Evolutionary conservation across 2,888 invertebrate species (phyloP).

Genomic region (Operophtera brumata): DNA sequence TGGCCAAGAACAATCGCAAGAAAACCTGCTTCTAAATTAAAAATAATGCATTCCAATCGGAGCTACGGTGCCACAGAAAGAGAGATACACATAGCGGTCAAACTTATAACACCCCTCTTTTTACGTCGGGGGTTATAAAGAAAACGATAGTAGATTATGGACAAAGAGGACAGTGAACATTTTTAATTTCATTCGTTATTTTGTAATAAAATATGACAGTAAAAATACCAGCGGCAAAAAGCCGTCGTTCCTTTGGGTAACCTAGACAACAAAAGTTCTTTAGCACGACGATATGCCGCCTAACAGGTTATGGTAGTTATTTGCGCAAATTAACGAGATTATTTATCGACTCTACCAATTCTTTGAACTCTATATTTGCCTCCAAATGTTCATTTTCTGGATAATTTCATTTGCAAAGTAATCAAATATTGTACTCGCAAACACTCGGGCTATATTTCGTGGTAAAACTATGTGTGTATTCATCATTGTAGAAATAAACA

Average conservation of each 20-base stretch:
- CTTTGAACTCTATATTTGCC: conserved; percentile 27
- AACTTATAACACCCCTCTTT: no score
- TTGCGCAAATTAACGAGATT: conserved; percentile 33
- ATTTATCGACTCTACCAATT: conserved; percentile 23
- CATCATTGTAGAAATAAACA: background rate
- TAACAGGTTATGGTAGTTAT: conserved; percentile 30
- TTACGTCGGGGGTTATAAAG: no score
- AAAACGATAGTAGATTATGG: no score
- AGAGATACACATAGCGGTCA: no score
- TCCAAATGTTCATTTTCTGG: conserved; percentile 23
- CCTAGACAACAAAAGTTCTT: conserved; percentile 23
- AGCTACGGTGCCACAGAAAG: no score
- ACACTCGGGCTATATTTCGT: background rate
- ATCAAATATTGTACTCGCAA: conserved; percentile 5
- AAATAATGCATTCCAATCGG: no score
- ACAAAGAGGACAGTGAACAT: no score
- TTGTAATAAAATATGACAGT: background rate
- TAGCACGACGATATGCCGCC: conserved; percentile 26
- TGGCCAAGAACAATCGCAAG: no score
- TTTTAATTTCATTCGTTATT: background rate
- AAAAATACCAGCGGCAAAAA: conserved; percentile 8
- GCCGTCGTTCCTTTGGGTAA: conserved; percentile 2
- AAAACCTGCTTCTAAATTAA: no score
- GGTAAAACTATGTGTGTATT: background rate
- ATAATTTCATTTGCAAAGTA: conserved; percentile 14